These are phyloP conservation scores for Leptura quadrifasciata DNA, from an alignment of 2,888 invertebrate species.

Conservation along the genomic window DNA sequence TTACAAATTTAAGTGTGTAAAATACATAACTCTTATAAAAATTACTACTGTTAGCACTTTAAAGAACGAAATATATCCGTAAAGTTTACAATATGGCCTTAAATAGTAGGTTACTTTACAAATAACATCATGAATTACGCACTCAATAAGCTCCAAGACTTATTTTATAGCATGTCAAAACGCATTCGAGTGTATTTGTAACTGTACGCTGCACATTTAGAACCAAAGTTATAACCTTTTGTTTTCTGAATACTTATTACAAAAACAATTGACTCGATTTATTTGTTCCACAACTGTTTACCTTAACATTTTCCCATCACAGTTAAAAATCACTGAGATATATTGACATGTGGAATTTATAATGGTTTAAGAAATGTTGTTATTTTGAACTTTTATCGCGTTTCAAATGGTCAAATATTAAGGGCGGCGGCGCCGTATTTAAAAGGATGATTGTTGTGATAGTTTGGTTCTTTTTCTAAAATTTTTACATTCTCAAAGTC, in stretches of 20 bases:
- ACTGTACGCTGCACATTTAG: constrained; percentile 23
- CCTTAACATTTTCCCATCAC: background rate
- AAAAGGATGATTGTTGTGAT: no score
- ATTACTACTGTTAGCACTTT: constrained; percentile 38
- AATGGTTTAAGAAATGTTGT: background rate
- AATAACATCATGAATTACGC: constrained; percentile 36
- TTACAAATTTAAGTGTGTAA: constrained; percentile 26
- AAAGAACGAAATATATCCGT: constrained; percentile 23
- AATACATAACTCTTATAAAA: constrained; percentile 32
- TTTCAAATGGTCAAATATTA: no score
- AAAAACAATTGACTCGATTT: constrained; percentile 19
- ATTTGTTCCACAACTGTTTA: constrained; percentile 28
- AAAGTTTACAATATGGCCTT: constrained; percentile 30
- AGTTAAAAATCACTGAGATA: background rate
- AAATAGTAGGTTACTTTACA: constrained; percentile 40
- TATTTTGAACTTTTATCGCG: no score
- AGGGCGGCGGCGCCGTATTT: no score
- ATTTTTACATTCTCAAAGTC: no score
- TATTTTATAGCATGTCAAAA: constrained; percentile 30
- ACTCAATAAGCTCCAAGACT: constrained; percentile 39
- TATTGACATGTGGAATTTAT: background rate
- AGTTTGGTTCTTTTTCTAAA: no score
- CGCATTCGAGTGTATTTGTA: constrained; percentile 20
- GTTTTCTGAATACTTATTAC: constrained; percentile 25
- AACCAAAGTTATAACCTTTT: constrained; percentile 31